Evolutionary conservation across 1,140 invertebrate genomes (phyloP).

Genomic region (Phthorimaea operculella): DNA sequence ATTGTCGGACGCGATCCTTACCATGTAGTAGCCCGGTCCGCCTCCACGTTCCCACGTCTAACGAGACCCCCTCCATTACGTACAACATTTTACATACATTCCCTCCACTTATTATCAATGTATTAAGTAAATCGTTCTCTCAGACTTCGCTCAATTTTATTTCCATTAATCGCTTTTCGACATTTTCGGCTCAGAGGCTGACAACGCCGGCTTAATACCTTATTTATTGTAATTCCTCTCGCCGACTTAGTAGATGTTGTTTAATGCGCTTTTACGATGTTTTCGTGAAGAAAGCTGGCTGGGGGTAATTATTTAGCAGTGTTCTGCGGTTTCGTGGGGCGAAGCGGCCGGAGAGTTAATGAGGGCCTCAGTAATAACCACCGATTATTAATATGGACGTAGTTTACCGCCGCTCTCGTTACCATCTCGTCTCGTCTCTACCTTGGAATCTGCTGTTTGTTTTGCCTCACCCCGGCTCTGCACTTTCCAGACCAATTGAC

Average conservation of each 20-base stretch:
- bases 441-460: slow-evolving; percentile 19
- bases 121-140: slow-evolving; percentile 58
- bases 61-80: slow-evolving; percentile 59
- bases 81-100: slow-evolving; percentile 55
- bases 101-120: slow-evolving; percentile 51
- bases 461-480: slow-evolving; percentile 11
- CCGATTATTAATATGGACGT: slow-evolving; percentile 55
- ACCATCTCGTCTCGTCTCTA: slow-evolving; percentile 18
- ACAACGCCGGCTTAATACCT: slow-evolving; percentile 44
- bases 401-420: slow-evolving; percentile 44
- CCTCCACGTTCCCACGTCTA: slow-evolving; percentile 55
- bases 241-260: slow-evolving; percentile 43
- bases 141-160: slow-evolving; percentile 47
- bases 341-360: slow-evolving; percentile 43
- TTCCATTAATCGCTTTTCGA: slow-evolving; percentile 51
- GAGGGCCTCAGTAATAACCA: slow-evolving; percentile 48
- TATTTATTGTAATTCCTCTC: slow-evolving; percentile 50
- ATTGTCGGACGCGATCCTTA: slow-evolving; percentile 37
- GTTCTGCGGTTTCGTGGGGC: slow-evolving; percentile 55
- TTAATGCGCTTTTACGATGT: slow-evolving; percentile 51
- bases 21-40: slow-evolving; percentile 32
- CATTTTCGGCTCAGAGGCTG: slow-evolving; percentile 40
- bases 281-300: slow-evolving; percentile 52
- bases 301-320: slow-evolving; percentile 58
- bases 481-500: background rate